Conservation (phyloP, 2,113 vertebrate species). For the Macrotus californicus region DNA sequence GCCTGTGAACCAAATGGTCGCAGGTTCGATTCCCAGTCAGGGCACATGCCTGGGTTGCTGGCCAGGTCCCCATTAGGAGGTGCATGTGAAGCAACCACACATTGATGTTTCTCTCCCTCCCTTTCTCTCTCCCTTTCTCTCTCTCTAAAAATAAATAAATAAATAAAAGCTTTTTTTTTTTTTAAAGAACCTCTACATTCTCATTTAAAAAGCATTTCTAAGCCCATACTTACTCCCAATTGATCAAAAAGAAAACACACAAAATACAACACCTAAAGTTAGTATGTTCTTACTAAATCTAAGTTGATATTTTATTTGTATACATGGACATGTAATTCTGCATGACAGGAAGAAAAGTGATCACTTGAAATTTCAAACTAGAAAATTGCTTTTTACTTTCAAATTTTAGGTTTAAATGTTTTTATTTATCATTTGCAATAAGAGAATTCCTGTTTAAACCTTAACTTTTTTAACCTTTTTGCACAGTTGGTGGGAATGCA, state of each 20-base stretch:
- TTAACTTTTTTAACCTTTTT: background rate
- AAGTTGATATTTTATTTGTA: background rate
- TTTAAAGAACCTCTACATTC: too few relatives aligned
- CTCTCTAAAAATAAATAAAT: too few relatives aligned
- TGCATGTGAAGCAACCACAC: too few relatives aligned
- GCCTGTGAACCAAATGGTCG: too few relatives aligned
- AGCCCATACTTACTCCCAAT: background rate
- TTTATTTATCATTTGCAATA: background rate
- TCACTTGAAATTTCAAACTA: background rate
- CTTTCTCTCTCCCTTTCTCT: too few relatives aligned
- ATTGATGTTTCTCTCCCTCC: too few relatives aligned
- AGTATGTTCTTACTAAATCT: background rate
- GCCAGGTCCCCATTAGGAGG: too few relatives aligned
- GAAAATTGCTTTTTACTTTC: background rate
- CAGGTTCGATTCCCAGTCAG: too few relatives aligned
- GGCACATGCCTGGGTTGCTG: too few relatives aligned
- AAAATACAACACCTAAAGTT: background rate
- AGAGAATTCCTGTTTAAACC: rapidly evolving
- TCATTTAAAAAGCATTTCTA: background rate
- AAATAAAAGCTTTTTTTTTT: too few relatives aligned
- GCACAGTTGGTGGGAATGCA: too few relatives aligned
- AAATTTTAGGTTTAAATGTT: background rate
- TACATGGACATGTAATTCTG: background rate
- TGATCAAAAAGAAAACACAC: background rate
- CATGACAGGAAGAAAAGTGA: background rate